A percentile compares a stretch with the other conserved stretches of the same genome.
These are phyloP conservation scores for Odontophorus gujanensis DNA, from an alignment of 2,113 vertebrate species.

Conservation along the genomic window DNA sequence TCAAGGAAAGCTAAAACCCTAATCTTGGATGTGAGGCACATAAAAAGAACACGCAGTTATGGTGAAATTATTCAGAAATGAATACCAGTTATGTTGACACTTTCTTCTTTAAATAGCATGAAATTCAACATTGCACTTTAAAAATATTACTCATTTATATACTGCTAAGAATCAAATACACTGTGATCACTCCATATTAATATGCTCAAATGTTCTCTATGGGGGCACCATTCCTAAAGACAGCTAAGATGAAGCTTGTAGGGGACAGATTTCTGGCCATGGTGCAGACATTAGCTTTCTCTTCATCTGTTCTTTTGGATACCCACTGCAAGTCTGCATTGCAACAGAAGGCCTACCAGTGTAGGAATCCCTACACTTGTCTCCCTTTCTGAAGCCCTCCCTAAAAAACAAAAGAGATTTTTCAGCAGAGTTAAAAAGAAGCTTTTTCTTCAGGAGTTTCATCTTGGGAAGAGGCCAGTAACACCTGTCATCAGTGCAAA, in stretches of 20 bases:
- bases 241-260: no score
- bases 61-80: not conserved
- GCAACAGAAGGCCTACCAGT: not conserved
- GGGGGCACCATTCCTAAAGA: not conserved
- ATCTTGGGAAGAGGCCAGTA: not conserved
- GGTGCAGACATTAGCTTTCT: not conserved
- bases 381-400: not conserved
- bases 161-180: not conserved
- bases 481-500: not conserved
- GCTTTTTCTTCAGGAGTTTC: not conserved
- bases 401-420: not conserved
- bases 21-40: not conserved
- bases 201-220: no score
- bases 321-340: not conserved
- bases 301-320: not conserved
- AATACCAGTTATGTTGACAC: not conserved
- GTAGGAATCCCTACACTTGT: not conserved
- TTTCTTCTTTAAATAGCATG: not conserved
- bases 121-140: not conserved
- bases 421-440: not conserved
- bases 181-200: not conserved
- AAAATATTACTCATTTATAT: not conserved
- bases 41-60: not conserved
- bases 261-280: not conserved
- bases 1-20: not conserved